Percentiles rank a stretch among this genome's conserved stretches.
phyloP scores from a whole-genome alignment of 2,888 invertebrate genomes.

The Scaptomyza parva region DNA sequence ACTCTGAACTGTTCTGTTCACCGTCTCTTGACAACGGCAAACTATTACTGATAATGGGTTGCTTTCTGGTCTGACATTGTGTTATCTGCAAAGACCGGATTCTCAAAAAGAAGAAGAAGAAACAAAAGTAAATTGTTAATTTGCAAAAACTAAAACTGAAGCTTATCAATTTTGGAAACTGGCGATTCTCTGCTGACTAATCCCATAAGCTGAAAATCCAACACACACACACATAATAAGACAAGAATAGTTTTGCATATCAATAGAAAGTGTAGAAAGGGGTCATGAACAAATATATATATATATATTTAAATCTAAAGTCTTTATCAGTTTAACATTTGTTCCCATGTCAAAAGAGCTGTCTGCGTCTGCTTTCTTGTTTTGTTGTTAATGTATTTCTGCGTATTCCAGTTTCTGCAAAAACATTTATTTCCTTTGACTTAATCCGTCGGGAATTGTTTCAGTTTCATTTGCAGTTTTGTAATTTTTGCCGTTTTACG shows the following conservation, averaged over 20 bases:
- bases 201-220: constrained; percentile 20
- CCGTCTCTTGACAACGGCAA: constrained; percentile 42
- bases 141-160: constrained; percentile 3
- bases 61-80: constrained; percentile 38
- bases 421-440: constrained; percentile 28
- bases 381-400: constrained; percentile 61
- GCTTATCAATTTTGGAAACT: constrained; percentile 53
- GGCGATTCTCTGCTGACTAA: constrained; percentile 54
- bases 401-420: constrained; percentile 54
- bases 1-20: not conserved
- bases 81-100: constrained; percentile 61
- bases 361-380: not conserved
- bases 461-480: constrained; percentile 28
- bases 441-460: constrained; percentile 58
- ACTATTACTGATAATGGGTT: constrained; percentile 62
- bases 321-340: constrained; percentile 7
- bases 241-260: constrained; percentile 16
- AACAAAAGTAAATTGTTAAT: constrained; percentile 33
- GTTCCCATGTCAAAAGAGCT: not conserved
- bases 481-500: constrained; percentile 57
- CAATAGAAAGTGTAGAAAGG: constrained; percentile 16
- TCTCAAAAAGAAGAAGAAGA: constrained; percentile 31
- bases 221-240: not conserved
- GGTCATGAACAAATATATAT: constrained; percentile 9
- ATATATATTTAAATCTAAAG: not conserved